Evolutionary conservation across 2,888 invertebrate species (phyloP).

Genomic region (Polyploca ridens): DNA sequence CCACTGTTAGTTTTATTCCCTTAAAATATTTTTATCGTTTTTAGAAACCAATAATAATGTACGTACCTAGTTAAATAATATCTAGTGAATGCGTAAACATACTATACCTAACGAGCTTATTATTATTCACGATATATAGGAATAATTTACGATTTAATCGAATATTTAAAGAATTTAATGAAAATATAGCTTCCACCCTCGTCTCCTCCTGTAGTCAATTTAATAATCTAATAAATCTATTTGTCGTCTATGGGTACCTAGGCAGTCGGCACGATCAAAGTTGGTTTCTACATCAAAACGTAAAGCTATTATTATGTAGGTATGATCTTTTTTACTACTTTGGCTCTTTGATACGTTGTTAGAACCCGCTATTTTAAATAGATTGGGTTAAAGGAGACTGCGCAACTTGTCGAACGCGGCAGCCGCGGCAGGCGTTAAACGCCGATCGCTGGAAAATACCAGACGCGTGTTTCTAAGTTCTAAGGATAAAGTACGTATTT

Average conservation of each 20-base stretch:
- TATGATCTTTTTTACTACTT: too few species aligned
- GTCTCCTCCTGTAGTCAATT: not conserved
- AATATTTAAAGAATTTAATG: not conserved
- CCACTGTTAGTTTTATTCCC: too few species aligned
- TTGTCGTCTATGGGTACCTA: not conserved
- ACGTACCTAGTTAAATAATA: not conserved
- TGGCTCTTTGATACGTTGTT: not conserved
- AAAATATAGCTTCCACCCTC: not conserved
- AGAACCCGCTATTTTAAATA: not conserved
- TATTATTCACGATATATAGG: constrained; percentile 29
- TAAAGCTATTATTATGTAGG: too few species aligned
- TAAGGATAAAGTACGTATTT: not conserved
- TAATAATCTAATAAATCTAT: not conserved
- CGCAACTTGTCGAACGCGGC: not conserved
- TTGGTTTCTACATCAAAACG: too few species aligned
- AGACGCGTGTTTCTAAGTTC: not conserved
- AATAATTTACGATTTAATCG: not conserved
- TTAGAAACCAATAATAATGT: not conserved
- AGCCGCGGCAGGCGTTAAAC: not conserved
- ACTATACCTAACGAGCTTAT: constrained; percentile 33
- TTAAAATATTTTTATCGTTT: too few species aligned
- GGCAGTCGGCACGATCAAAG: too few species aligned
- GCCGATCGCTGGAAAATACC: not conserved
- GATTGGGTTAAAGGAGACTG: not conserved
- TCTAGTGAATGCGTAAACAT: constrained; percentile 10